Conservation (phyloP, 2,888 invertebrate species). For the Morinoia aosen region DNA sequence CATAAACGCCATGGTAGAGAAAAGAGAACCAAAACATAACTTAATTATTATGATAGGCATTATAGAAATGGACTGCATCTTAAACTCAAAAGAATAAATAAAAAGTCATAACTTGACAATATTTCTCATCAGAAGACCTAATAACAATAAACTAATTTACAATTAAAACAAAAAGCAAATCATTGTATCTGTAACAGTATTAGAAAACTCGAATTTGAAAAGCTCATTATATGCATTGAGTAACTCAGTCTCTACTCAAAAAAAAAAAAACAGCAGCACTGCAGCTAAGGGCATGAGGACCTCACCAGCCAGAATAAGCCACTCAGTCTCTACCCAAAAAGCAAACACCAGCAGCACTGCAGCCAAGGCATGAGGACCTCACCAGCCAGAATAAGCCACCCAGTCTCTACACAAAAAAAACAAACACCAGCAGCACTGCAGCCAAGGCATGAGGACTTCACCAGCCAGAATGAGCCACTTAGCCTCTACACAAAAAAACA, state of each 20-base stretch:
- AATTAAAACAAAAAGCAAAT: background rate
- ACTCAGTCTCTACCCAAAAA: no score
- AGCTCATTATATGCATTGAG: background rate
- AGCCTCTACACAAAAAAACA: no score
- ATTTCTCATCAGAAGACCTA: background rate
- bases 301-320: no score
- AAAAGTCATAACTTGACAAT: background rate
- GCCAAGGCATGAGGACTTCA: no score
- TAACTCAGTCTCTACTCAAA: background rate
- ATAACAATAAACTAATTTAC: background rate
- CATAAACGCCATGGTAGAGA: no score
- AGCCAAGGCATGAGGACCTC: no score
- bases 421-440: no score
- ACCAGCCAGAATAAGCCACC: conserved; percentile 94
- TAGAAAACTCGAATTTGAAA: background rate
- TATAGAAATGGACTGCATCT: no score
- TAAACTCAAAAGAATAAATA: background rate
- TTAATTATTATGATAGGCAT: no score
- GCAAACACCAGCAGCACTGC: no score
- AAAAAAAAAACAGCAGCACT: background rate
- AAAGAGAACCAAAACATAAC: no score
- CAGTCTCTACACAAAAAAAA: conserved; percentile 75
- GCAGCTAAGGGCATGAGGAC: background rate
- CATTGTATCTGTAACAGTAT: background rate
- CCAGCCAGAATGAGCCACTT: no score